Conservation (phyloP, 2,113 vertebrate genomes). For the Puma concolor region DNA sequence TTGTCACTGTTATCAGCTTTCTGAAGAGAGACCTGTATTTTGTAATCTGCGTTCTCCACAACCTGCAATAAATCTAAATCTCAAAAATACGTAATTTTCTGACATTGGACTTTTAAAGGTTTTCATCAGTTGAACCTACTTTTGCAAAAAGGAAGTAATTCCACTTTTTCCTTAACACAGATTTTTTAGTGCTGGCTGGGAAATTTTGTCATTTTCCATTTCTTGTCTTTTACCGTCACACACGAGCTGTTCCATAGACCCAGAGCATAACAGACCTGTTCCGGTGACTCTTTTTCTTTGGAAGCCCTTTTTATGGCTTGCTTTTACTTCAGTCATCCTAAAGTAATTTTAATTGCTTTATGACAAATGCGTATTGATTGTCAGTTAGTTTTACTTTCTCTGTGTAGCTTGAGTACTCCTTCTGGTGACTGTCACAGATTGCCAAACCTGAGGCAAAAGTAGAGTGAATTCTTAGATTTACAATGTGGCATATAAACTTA, state of each 20-base stretch:
- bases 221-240: neutral
- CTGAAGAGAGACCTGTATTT: neutral
- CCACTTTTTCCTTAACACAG: slow-evolving; percentile 37
- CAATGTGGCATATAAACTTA: slow-evolving; percentile 5
- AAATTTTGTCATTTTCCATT: neutral
- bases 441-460: neutral
- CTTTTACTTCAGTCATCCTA: slow-evolving; percentile 25
- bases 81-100: slow-evolving; percentile 22
- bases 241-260: neutral
- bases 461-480: slow-evolving; percentile 41
- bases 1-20: neutral
- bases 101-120: neutral
- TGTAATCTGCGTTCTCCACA: neutral
- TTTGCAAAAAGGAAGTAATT: slow-evolving; percentile 31
- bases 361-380: neutral
- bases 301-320: slow-evolving; percentile 8
- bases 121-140: neutral
- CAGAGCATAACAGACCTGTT: neutral
- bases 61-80: neutral
- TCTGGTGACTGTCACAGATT: neutral
- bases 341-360: slow-evolving; percentile 58
- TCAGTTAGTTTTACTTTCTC: slow-evolving; percentile 7
- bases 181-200: neutral
- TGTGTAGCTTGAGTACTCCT: slow-evolving; percentile 12
- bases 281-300: neutral